Evolutionary conservation across 1,140 invertebrate genomes (phyloP), one percentile per base, ranked within the genome.

Genomic region (Stegodyphus mimosarum): DNA sequence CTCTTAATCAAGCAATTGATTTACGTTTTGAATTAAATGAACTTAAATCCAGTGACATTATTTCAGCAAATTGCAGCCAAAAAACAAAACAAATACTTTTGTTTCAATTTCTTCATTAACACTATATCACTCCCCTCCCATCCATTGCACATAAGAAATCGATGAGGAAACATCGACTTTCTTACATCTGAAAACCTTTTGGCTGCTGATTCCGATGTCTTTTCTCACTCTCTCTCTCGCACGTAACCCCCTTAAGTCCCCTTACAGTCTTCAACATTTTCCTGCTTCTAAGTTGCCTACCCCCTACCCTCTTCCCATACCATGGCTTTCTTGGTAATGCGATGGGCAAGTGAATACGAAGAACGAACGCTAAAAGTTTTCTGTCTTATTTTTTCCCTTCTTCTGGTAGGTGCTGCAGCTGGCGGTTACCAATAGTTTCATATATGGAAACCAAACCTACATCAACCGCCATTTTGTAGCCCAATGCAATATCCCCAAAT

Each of bases 91-190:
- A 33, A 33, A 33, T 33, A 33, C 33, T 33, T 33, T 33, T 33
- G 33, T 18, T 7, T 7, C 15, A 67, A 67, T 7, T n/a, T 67
- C 64, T 67, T 67, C n/a, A 67, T 67, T n/a, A 67, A 67, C 64
- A 67, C 64, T 7, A n/a, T 7, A 9, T 67, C 64, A 6, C 64
- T 15, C 9, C 64, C n/a, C 60, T 64, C 33, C 18, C 6, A 64
- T 63, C 74, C 74, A 76, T 76, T 76, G 49, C 74, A 63, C 74
- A 76, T 67, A 78, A 78, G 76, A 78, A 78, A 78, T 78, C 76
- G 64, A 78, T 78, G 64, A 33, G 7, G 49, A 67, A 66, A 51
- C 75, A 77, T 77, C 63, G 75, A 67, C 64, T 78, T 67, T 67
- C 64, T 67, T 78, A 52, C 64, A 78, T 78, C 64, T 60, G 49